Evolutionary conservation across 2,113 vertebrate species (phyloP).

Genomic region (Takifugu bimaculatus): DNA sequence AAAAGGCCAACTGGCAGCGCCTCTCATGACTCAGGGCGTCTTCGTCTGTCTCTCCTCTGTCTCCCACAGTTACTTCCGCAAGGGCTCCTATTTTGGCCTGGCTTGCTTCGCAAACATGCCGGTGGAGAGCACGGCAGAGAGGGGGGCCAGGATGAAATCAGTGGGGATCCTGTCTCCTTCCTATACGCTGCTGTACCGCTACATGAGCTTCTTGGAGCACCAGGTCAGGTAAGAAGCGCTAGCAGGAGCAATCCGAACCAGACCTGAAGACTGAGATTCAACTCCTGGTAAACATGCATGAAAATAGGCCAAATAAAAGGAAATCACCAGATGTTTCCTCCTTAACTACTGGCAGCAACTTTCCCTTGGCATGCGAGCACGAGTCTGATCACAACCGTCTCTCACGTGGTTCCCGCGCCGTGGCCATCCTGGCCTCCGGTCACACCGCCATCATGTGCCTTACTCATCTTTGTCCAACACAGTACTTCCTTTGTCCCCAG

Average conservation of each 20-base stretch:
- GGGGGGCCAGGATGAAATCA: conserved; percentile 93
- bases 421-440: conserved; percentile 27
- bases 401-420: neutral
- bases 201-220: conserved; percentile 97
- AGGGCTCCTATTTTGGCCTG: conserved; percentile 89
- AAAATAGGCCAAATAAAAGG: neutral
- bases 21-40: conserved; percentile 39
- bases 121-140: conserved; percentile 88
- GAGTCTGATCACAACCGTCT: neutral
- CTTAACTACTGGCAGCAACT: neutral
- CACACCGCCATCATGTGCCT: conserved; percentile 36
- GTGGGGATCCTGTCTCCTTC: conserved; percentile 93
- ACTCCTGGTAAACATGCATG: neutral
- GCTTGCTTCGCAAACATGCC: conserved; percentile 98
- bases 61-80: conserved; percentile 86
- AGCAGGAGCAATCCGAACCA: neutral
- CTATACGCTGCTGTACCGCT: conserved; percentile 90
- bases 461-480: conserved; percentile 40
- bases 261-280: neutral
- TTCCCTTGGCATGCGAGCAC: conserved; percentile 5
- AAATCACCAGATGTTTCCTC: neutral
- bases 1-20: conserved; percentile 53
- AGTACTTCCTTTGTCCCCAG: no score
- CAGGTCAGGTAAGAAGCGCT: conserved; percentile 85
- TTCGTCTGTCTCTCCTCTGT: neutral